Base-by-base conservation (phyloP, 2,113 vertebrate genomes). In the Hystrix brachyura region DNA sequence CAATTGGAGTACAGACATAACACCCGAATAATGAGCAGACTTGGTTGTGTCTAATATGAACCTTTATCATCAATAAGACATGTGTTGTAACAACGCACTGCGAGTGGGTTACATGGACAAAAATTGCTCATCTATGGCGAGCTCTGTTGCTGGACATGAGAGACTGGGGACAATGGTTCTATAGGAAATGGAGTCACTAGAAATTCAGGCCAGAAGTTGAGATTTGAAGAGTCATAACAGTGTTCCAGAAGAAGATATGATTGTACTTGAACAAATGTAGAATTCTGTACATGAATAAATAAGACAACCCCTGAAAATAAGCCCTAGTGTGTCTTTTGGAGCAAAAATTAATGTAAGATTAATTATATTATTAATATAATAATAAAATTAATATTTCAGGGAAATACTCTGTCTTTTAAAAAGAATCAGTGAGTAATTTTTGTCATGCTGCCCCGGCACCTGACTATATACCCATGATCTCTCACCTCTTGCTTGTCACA, bases 381-480 rank as follows among this genome's bases (percentile, higher is more conserved):
- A 38, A 38, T 38, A 38, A 38, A 38, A 38, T 38, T 38, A 38
- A 38, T 38, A 38, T 38, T 62, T 62, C 60, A 62, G 60, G 19
- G 60, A 62, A 62, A 62, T 62, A 62, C 21, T 65, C 64, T 32
- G 51, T 55, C 90, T 96, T 96, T 92, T 9, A 53, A 94, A 91
- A 89, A 86, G 53, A 53, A 76, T 12, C 59, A 72, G 72, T 93
- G 86, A 87, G 51, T 87, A 91, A 90, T 82, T 95, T 94, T 92
- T 81, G 46, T 59, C 55, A 32, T 34, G 64, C 7, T 95, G 67
- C 53, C 74, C 43, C 59, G 71, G 62, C 29, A 57, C 87, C 13
- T n/a, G 83, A 84, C 72, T 21, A 23, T 86, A 57, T 53, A 72
- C 72, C 76, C 69, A 51, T 27, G 71, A 43, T 62, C 65, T 93